phyloP scores from a whole-genome alignment of 2,797 vertebrate genomes.

The Ctenosaura bakeri region DNA sequence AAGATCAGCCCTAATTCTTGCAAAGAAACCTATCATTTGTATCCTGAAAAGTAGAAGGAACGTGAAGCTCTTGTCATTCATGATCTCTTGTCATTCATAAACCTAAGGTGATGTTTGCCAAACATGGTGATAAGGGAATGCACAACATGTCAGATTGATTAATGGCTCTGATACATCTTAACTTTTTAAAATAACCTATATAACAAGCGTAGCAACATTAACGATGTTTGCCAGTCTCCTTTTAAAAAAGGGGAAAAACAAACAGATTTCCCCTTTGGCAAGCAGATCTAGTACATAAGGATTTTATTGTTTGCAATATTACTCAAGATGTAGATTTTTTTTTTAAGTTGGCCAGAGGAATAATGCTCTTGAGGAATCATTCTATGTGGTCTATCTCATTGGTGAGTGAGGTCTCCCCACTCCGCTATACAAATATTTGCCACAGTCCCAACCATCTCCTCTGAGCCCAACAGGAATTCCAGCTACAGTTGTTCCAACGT shows the following conservation, averaged over 20 bases:
- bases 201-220: neutral
- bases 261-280: neutral
- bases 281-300: neutral
- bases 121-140: neutral
- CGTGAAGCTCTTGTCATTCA: neutral
- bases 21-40: neutral
- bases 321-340: neutral
- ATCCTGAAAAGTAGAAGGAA: neutral
- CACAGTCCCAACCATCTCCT: neutral
- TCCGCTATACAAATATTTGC: neutral
- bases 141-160: neutral
- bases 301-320: neutral
- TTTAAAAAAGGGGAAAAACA: neutral
- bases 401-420: too few relatives aligned
- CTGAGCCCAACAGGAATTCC: slow-evolving; percentile 18
- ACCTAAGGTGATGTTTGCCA: neutral
- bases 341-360: neutral
- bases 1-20: too few relatives aligned
- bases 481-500: slow-evolving; percentile 10
- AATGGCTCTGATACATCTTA: neutral
- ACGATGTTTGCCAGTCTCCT: neutral
- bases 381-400: neutral
- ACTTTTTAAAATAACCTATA: neutral
- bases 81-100: neutral
- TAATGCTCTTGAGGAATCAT: neutral